Base-by-base conservation (phyloP, 2,888 invertebrate species). In the Calameuta idolon region DNA sequence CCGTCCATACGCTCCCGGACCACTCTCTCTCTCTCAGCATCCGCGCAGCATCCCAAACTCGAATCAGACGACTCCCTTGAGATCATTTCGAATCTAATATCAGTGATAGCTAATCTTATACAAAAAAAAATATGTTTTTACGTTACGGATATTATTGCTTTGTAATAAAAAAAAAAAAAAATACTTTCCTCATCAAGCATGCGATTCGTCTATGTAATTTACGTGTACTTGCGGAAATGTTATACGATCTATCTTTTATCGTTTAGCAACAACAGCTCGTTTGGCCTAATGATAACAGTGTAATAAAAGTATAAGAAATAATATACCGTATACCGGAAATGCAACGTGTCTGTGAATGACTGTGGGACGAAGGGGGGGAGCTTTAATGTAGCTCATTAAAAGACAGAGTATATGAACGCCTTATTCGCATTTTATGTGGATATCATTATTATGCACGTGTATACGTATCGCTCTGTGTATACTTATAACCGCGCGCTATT, bases 401-500 rank as follows among this genome's bases (percentile, higher is more conserved):
- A 75, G 77, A 80, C 82, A 75, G n/a, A 11, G 73, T 69, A 15
- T 78, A 75, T 55, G 76, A 74, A 33, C 79, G 76, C 74, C 82
- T 81, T 33, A 33, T 82, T 83, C 77, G 74, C 79, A 77, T 85
- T 83, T 85, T 83, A 81, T 81, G 82, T 83, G 83, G 84, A 84
- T 86, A 87, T 85, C 80, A 81, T 85, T 83, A 84, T 86, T 84
- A 84, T 83, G 83, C 85, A 85, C 79, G 76, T 79, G 69, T 77
- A 33, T 71, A 31, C 71, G 71, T 71, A 75, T 55, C 76, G 81
- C 83, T 81, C 83, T 84, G 83, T 83, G 82, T 83, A 84, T 55
- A 55, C 55, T 55, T 55, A 55, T 55, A 55, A 55, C 5, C 83
- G 84, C 80, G 84, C 79, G 83, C 81, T 81, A 79, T 84, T 84